Evolutionary conservation across 2,113 vertebrate genomes (phyloP).

Genomic region (Salvelinus sp.): DNA sequence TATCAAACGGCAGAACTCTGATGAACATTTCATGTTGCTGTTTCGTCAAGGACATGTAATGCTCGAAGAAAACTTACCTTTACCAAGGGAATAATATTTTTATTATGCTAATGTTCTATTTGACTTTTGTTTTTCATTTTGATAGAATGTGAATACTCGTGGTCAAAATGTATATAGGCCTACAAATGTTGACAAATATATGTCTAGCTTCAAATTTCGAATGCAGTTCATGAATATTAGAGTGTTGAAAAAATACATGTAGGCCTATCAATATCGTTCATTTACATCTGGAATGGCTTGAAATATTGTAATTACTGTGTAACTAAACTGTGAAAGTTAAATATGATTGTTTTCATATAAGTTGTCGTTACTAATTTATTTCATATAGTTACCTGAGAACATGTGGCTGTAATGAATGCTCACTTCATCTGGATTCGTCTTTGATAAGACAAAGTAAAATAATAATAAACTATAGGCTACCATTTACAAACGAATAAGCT

Average conservation of each 20-base stretch:
- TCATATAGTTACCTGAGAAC: slow-evolving; percentile 54
- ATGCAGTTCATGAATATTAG: slow-evolving; percentile 66
- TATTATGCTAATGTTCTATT: slow-evolving; percentile 34
- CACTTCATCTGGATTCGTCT: slow-evolving; percentile 52
- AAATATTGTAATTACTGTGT: slow-evolving; percentile 67
- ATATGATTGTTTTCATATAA: slow-evolving; percentile 43
- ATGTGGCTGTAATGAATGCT: slow-evolving; percentile 50
- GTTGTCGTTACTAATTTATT: slow-evolving; percentile 53
- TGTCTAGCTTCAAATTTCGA: slow-evolving; percentile 62
- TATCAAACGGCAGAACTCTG: slow-evolving; percentile 5
- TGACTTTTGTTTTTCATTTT: slow-evolving; percentile 55
- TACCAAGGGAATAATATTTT: slow-evolving; percentile 35
- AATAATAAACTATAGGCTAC: slow-evolving; percentile 1
- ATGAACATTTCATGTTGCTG: not conserved
- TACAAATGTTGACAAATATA: slow-evolving; percentile 48
- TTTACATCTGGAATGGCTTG: slow-evolving; percentile 68
- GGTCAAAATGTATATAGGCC: slow-evolving; percentile 57
- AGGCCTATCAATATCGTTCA: slow-evolving; percentile 58
- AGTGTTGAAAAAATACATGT: slow-evolving; percentile 43
- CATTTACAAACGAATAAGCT: not conserved
- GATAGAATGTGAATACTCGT: slow-evolving; percentile 66
- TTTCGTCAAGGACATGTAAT: slow-evolving; percentile 3
- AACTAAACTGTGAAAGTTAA: slow-evolving; percentile 59
- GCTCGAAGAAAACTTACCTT: not conserved
- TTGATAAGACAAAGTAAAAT: slow-evolving; percentile 40